Evolutionary conservation across 2,888 invertebrate genomes (phyloP).

Genomic region (Leptinotarsa juncta): DNA sequence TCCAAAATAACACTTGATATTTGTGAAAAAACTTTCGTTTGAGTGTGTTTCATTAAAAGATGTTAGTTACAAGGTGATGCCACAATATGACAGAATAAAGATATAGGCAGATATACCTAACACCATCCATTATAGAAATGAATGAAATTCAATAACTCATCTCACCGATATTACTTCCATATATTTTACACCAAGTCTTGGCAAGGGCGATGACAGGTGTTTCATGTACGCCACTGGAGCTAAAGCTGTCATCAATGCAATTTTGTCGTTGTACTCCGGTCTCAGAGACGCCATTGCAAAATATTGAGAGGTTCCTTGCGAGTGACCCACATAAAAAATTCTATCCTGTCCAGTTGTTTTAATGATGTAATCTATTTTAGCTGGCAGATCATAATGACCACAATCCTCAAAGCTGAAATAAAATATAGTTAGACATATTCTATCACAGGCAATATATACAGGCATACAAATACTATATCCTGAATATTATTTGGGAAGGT

Average conservation of each 20-base stretch:
- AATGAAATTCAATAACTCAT: background rate
- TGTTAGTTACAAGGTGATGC: too few species aligned
- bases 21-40: too few species aligned
- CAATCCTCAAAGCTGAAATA: conserved; percentile 82
- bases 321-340: conserved; percentile 83
- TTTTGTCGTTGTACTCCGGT: conserved; percentile 75
- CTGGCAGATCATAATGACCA: conserved; percentile 80
- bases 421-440: background rate
- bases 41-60: too few species aligned
- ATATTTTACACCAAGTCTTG: conserved; percentile 21
- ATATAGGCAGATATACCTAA: too few species aligned
- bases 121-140: too few species aligned
- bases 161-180: conserved; percentile 23
- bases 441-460: conserved; percentile 3
- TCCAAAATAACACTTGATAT: too few species aligned
- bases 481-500: background rate
- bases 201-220: conserved; percentile 22
- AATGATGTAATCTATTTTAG: conserved; percentile 79
- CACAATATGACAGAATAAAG: too few species aligned
- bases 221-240: conserved; percentile 40
- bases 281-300: conserved; percentile 74
- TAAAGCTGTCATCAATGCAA: conserved; percentile 58
- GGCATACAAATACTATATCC: background rate
- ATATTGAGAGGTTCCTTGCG: conserved; percentile 78
- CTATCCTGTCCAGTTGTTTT: conserved; percentile 67